Conservation (phyloP, 2,113 vertebrate species). For the Canis aureus region DNA sequence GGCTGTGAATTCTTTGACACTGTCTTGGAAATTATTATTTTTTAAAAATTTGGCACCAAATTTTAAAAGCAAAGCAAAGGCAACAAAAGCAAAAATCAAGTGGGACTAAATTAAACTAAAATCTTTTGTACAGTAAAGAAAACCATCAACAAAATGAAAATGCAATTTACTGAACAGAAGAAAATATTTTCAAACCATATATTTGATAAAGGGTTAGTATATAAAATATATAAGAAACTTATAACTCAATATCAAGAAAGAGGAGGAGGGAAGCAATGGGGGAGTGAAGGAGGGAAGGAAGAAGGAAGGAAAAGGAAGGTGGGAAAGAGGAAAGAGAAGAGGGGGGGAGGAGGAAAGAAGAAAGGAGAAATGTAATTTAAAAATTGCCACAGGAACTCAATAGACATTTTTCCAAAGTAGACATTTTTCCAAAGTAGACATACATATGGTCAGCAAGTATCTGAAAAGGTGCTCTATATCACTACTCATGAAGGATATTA, state of each 20-base stretch:
- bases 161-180: not conserved
- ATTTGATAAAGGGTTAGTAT: not conserved
- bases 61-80: not conserved
- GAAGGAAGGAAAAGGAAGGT: accelerated
- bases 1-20: not conserved
- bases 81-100: not conserved
- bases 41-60: not conserved
- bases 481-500: not conserved
- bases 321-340: accelerated
- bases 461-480: not conserved
- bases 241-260: not conserved
- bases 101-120: not conserved
- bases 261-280: not conserved
- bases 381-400: not conserved
- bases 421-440: not conserved
- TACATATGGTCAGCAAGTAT: not conserved
- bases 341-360: not conserved
- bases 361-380: not conserved
- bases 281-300: not conserved
- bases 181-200: not conserved
- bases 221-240: not conserved
- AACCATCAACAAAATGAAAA: not conserved
- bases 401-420: not conserved
- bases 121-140: not conserved
- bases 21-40: not conserved